Evolutionary conservation across 2,888 invertebrate species (phyloP), one percentile per base, ranked within the genome.

Genomic region (Congeria kusceri): DNA sequence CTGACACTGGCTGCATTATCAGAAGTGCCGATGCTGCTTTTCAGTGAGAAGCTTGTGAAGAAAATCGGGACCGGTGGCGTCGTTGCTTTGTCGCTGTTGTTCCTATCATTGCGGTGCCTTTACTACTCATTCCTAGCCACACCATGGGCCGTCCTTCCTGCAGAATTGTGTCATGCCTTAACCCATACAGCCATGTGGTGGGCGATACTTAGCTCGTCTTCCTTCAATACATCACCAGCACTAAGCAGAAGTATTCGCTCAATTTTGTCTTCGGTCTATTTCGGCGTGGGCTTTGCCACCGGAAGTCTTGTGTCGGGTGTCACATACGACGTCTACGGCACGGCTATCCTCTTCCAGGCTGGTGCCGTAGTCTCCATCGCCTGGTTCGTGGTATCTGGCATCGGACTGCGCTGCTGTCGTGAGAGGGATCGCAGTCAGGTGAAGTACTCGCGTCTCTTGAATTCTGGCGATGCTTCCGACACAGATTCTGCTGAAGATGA

Each of bases 101-200:
- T 87, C 28, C 80, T 92, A 39, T 83, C 87, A 28, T 67, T 77
- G 0, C 85, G 91, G 15, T 83, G 90, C 25, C 71, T 91, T 27
- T 89, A 88, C 72, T 92, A 92, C 69, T 91, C 91, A 0, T 91
- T 91, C 70, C 76, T 91, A 23, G 84, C 87, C 77, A 84, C 88
- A 0, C 90, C 92, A 0, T 92, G 92, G 92, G 89, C 89, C 0
- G 88, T 91, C 3, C 73, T 91, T 0, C 90, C 90, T 7, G 86
- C 86, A 11, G 91, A 91, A 68, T 46, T 91, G 7, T 75, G 85
- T 11, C 90, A 91, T 83, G 90, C 90, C 20, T 86, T 91, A 61
- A 90, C 91, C 3, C 90, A 91, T 69, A 90, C 91, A 44, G 86
- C 89, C 2, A 83, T 90, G 83, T 91, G 91, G 91, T 89, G 87